Conservation (phyloP, 2,888 invertebrate species). For the Mechanitis messenoides region DNA sequence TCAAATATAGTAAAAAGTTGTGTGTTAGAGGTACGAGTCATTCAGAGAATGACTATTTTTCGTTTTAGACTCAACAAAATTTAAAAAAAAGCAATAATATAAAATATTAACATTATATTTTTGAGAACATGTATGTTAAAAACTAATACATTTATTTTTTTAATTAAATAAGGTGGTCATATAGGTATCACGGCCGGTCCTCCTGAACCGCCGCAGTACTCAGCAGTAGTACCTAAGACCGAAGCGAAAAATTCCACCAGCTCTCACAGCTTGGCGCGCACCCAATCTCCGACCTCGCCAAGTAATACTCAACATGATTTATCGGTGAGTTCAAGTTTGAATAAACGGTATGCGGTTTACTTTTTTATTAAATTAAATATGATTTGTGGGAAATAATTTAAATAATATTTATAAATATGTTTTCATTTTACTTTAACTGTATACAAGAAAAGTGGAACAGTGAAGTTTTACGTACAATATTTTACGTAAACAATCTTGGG, state of each 20-base stretch:
- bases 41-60: too few relatives aligned
- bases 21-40: too few relatives aligned
- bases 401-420: not conserved
- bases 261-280: constrained; percentile 56
- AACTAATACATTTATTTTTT: too few relatives aligned
- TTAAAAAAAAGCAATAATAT: too few relatives aligned
- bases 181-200: constrained; percentile 53
- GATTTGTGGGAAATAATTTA: not conserved
- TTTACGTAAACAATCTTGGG: not conserved
- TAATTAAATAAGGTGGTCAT: not conserved
- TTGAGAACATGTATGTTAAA: not conserved
- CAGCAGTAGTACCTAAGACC: constrained; percentile 48
- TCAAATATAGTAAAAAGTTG: too few relatives aligned
- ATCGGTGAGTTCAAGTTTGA: constrained; percentile 47
- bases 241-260: constrained; percentile 58
- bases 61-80: too few relatives aligned
- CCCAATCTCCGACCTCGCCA: constrained; percentile 57
- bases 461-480: not conserved
- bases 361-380: not conserved
- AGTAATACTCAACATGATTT: constrained; percentile 55
- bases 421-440: too few relatives aligned
- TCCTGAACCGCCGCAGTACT: constrained; percentile 64
- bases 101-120: too few relatives aligned
- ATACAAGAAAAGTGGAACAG: not conserved
- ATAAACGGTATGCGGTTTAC: not conserved